Evolutionary conservation across 2,113 vertebrate species (phyloP).

Genomic region (Ginglymostoma cirratum): DNA sequence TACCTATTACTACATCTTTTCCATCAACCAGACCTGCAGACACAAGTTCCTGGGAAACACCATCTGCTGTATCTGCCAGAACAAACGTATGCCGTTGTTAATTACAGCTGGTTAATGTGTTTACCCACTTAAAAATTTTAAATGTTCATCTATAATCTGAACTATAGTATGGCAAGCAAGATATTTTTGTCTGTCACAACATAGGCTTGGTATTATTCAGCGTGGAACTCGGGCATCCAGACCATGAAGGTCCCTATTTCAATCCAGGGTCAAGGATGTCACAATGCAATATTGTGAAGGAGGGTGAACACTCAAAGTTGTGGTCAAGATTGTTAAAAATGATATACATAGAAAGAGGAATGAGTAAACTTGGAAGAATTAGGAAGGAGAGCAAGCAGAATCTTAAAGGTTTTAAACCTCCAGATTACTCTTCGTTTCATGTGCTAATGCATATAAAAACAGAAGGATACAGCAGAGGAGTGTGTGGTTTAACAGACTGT

Average conservation of each 20-base stretch:
- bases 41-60: slow-evolving; percentile 95
- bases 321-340: not conserved
- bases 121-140: not conserved
- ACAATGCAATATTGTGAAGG: not conserved
- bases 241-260: not conserved
- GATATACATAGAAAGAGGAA: not conserved
- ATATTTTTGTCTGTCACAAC: not conserved
- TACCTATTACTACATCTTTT: slow-evolving; percentile 93
- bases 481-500: not conserved
- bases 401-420: not conserved
- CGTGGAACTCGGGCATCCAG: not conserved
- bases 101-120: not conserved
- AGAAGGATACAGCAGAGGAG: not conserved
- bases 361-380: not conserved
- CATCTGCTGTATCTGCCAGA: slow-evolving; percentile 85
- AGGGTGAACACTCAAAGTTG: not conserved
- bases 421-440: not conserved
- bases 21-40: slow-evolving; percentile 94
- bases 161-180: not conserved
- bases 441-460: not conserved
- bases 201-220: not conserved
- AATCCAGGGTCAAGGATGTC: not conserved
- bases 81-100: slow-evolving; percentile 40
- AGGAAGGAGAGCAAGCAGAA: not conserved
- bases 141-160: not conserved